Conservation (phyloP, 1,140 invertebrate species). For the Ips typographus region DNA sequence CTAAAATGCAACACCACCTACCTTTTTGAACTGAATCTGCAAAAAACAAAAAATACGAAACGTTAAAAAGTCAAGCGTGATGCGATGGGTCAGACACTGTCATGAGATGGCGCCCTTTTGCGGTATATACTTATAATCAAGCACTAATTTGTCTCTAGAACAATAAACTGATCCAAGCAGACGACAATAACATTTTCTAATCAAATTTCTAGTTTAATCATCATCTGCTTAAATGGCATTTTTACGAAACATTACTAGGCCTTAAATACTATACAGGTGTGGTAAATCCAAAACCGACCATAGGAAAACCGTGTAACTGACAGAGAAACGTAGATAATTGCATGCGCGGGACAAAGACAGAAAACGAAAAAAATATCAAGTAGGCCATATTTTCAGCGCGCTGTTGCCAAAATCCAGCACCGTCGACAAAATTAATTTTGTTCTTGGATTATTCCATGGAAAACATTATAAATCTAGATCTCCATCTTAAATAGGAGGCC, state of each 20-base stretch:
- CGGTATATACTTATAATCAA: constrained; percentile 19
- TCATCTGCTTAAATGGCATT: not conserved
- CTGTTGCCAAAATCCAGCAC: no score
- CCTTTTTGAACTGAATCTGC: constrained; percentile 39
- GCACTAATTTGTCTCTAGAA: constrained; percentile 31
- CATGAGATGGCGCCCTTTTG: constrained; percentile 37
- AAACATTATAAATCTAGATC: no score
- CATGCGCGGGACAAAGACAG: no score
- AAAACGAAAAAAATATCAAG: no score
- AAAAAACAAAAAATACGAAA: constrained; percentile 37
- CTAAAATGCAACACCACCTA: constrained; percentile 39
- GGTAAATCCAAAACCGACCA: no score
- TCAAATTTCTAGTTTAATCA: not conserved
- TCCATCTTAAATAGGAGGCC: no score
- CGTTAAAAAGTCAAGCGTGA: constrained; percentile 36
- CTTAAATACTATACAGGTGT: no score
- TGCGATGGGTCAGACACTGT: constrained; percentile 38
- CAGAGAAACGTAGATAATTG: no score
- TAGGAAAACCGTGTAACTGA: no score
- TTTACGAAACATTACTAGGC: not conserved
- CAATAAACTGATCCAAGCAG: constrained; percentile 17
- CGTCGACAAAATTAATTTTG: no score
- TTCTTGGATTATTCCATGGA: no score
- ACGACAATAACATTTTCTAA: not conserved
- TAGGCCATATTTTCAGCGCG: no score